Conservation (phyloP, 2,113 vertebrate genomes). For the Ophiodon elongatus region DNA sequence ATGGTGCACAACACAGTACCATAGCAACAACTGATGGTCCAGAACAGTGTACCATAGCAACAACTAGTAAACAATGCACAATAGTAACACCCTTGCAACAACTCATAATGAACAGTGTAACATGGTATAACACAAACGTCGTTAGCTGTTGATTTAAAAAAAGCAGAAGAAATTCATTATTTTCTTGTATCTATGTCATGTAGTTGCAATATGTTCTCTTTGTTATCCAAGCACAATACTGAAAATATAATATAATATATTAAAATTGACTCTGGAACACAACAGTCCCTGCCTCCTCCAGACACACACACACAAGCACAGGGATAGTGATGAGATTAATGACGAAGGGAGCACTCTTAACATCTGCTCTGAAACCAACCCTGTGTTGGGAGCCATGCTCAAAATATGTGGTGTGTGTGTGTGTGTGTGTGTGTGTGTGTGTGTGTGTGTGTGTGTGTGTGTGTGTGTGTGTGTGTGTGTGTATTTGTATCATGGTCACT, state of each 20-base stretch:
- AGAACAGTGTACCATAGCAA: neutral
- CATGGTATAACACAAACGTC: neutral
- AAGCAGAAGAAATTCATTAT: neutral
- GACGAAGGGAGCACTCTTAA: conserved; percentile 70
- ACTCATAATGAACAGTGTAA: neutral
- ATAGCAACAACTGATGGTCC: conserved; percentile 4
- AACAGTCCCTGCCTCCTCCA: neutral
- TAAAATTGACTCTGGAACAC: neutral
- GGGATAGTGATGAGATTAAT: conserved; percentile 54
- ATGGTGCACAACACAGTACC: neutral
- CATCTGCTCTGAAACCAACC: conserved; percentile 75
- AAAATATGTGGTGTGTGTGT: conserved; percentile 27
- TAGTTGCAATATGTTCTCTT: neutral
- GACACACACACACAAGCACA: conserved; percentile 1
- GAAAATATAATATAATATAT: neutral
- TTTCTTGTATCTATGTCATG: neutral
- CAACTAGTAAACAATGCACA: neutral
- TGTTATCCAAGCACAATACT: neutral
- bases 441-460: conserved; percentile 18
- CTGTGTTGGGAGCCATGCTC: conserved; percentile 14
- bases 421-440: neutral
- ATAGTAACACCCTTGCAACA: neutral
- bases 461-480: neutral
- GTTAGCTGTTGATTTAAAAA: neutral
- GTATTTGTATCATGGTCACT: neutral